A percentile compares a stretch with the other conserved stretches of the same genome.
Evolutionary conservation across 1,140 invertebrate species (phyloP).

Genomic region (Caenorhabditis inopinata): DNA sequence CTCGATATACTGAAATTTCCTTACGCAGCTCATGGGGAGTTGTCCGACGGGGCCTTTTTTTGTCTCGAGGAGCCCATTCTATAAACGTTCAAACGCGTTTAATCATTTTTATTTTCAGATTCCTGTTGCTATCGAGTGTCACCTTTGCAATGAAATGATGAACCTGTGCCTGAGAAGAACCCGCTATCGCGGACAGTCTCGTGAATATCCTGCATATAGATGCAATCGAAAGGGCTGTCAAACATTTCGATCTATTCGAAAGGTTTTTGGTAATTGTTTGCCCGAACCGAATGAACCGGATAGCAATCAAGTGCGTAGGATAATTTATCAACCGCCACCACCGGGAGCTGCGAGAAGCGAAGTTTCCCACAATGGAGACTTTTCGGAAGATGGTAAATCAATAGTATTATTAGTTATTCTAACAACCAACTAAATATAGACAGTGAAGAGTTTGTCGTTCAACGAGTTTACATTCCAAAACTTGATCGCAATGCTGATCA

Average conservation of each 20-base stretch:
- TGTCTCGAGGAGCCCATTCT: too few species aligned
- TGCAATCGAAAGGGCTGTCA: constrained; percentile 37
- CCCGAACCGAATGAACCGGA: background rate
- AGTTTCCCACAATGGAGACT: too few species aligned
- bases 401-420: too few species aligned
- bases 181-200: background rate
- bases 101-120: background rate
- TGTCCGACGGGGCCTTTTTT: too few species aligned
- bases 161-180: constrained; percentile 28
- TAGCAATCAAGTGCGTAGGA: too few species aligned
- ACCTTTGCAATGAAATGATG: constrained; percentile 35
- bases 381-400: background rate
- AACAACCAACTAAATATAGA: too few species aligned
- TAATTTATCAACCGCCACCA: background rate
- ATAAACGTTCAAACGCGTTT: too few species aligned
- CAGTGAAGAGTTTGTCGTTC: background rate
- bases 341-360: too few species aligned
- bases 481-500: background rate
- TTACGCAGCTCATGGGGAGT: too few species aligned
- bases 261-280: background rate
- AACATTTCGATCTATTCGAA: constrained; percentile 34
- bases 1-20: too few species aligned
- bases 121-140: constrained; percentile 23
- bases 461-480: constrained; percentile 10
- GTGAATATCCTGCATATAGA: constrained; percentile 34